Base-by-base conservation (phyloP, 2,113 vertebrate species). In the Pseudorhombus dupliciocellatus region DNA sequence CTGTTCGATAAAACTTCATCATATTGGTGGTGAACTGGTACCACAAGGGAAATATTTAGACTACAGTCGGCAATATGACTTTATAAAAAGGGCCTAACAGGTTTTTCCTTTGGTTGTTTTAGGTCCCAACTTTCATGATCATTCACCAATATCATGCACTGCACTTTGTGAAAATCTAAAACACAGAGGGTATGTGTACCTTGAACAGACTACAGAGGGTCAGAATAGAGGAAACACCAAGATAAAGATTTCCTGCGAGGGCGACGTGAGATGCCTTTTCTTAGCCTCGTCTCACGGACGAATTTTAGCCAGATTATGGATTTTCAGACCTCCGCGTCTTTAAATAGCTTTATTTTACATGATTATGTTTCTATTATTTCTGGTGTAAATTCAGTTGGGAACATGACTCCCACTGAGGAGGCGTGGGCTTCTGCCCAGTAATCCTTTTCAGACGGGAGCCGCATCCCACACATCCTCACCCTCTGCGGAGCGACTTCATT, bases 101-200 rank as follows among this genome's bases (percentile, higher is more conserved):
- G 24, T 62, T 80, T 76, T 67, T 59, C 77, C 89, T 91, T 92
- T 91, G 88, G 89, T 87, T 84, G 60, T 75, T 90, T 83, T 79
- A 88, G 73, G 84, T 92, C 88, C 87, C 85, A 83, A 69, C 64
- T 83, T 74, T 77, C 28, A 78, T 51, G 31, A 65, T 66, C 66
- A 80, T 53, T 81, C 63, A 79, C 66, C 56, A 66, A 68, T 66
- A 83, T 66, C 86, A 87, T 89, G 88, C 84, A 83, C 69, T 84
- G 83, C 83, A 74, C 34, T 75, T 80, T 85, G 69, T 79, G 73
- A 85, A 54, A 73, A 78, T 70, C 58, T 69, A 72, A 72, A 73
- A 84, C 64, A 84, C 67, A 62, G 66, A 74, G 64, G 74, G 56
- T 59, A 12, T 37, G 53, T 72, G 28, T 21, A 76, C 77, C 73